These are phyloP conservation scores for Baronia brevicornis DNA, from an alignment of 2,888 invertebrate genomes.

Conservation along the genomic window DNA sequence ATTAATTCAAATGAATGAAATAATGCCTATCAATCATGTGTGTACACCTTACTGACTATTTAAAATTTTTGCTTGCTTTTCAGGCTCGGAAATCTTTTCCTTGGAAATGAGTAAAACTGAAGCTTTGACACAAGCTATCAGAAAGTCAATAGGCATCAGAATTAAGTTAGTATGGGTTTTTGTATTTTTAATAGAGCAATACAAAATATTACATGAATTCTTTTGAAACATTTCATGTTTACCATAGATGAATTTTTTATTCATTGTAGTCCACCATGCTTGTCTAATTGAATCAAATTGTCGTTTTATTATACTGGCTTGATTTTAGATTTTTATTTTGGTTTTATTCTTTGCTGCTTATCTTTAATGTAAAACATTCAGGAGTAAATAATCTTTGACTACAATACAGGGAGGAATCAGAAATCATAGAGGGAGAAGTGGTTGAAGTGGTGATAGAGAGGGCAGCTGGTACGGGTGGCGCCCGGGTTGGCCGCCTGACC, in stretches of 20 bases:
- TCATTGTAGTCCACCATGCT: no score
- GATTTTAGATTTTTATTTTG: constrained; percentile 3
- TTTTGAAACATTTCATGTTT: not conserved
- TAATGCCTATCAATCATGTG: no score
- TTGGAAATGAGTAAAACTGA: constrained; percentile 99
- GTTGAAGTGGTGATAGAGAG: constrained; percentile 97
- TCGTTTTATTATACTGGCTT: no score
- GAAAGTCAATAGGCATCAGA: constrained; percentile 97
- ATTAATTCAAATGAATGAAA: no score
- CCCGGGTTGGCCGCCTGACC: constrained; percentile 94
- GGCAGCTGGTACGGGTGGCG: constrained; percentile 85
- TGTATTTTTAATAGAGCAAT: not conserved
- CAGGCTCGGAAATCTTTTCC: constrained; percentile 97
- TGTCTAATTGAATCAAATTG: no score
- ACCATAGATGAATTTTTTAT: no score
- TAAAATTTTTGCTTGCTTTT: constrained; percentile 12
- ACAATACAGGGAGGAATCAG: constrained; percentile 92
- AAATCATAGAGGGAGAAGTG: constrained; percentile 99
- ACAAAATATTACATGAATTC: not conserved
- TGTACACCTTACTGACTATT: no score
- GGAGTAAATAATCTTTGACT: no score
- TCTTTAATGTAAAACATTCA: no score
- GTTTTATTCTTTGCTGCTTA: no score
- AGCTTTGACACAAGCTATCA: constrained; percentile 95
- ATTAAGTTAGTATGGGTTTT: constrained; percentile 83